Base-by-base conservation (phyloP, 2,888 invertebrate genomes). In the Zootermopsis nevadensis region DNA sequence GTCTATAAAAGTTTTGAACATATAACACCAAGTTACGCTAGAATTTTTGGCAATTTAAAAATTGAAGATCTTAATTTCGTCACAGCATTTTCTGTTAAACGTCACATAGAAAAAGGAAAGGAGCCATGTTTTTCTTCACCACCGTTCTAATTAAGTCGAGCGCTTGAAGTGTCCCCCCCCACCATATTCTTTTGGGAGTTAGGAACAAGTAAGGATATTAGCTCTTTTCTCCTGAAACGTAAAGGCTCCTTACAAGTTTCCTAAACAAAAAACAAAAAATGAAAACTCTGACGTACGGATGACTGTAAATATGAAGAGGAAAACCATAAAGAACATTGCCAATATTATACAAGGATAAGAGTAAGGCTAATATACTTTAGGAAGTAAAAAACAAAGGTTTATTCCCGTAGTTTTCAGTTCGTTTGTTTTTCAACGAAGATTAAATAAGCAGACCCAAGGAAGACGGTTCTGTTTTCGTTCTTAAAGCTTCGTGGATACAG, bases 61-160 rank as follows among this genome's bases (percentile, higher is more conserved):
- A 24, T n/a, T 55, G 6, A 55, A 22, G 55, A 55, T 55, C 55
- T 55, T 27, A 27, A 0, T 8, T 10, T 60, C 60, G 60, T 27
- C n/a, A 60, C 60, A 27, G 60, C n/a, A 60, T 60, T 60, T 60
- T n/a, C 60, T 60, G 60, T 60, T 60, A 60, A 60, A 60, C 60
- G 60, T 60, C 60, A 60, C n/a, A 27, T n/a, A 60, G 60, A 27
- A 27, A 53, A 19, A 53, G 19, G 24, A 19, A 6, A 24, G 60
- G 27, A 60, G 60, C 27, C n/a, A 27, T 60, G 60, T 60, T 60
- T 55, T 60, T 60, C 60, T 60, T 3, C 27, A 15, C 27, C 60
- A 60, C 60, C 60, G 12, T 27, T 60, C 60, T 60, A 60, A 60
- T 60, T 60, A 60, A 60, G 60, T 60, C 60, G 27, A 60, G 60